Base-by-base conservation (phyloP, 2,797 vertebrate genomes). In the Streptopelia turtur region DNA sequence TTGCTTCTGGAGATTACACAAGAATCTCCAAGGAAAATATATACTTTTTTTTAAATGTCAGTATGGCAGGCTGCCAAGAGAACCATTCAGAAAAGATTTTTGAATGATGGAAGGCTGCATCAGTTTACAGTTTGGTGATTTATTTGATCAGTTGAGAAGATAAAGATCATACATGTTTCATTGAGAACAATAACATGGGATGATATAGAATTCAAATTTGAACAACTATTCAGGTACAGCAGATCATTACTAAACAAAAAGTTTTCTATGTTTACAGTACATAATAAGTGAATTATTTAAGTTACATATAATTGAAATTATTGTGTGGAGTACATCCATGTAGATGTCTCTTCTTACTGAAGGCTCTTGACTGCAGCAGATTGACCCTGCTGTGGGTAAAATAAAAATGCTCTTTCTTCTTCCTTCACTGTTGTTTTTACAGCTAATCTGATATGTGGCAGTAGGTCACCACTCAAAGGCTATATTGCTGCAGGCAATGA, bases 401-500 rank as follows among this genome's bases (percentile, higher is more conserved):
- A 92, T 37, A 60, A 84, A 93, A 87, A 87, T 39, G 20, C 60
- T 84, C 9, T 60, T 78, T 52, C 60, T 90, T 59, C 37, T 7
- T 84, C 35, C 24, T 70, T 88, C 69, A 52, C 37, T 93, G 16
- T 28, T 81, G 35, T 23, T 87, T 28, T 82, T 78, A 45, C 41
- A 86, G 11, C n/a, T 49, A 81, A 55, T 72, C 25, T 84, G 65
- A 81, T 78, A 33, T 47, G 59, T 25, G 41, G 33, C 72, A 83
- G 49, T 70, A 90, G 64, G 83, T 93, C 77, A 84, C 55, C 50
- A 90, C 83, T 87, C 78, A 89, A 82, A 90, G 27, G 9, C 66
- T 59, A 4, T 93, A 35, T 82, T 63, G 78, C 37, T 89, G 47
- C 37, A 74, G 43, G 31, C 70, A 89, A 18, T 63, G 31, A 84